Percentiles rank a stretch among this genome's conserved stretches.
Conservation (phyloP, 2,888 invertebrate species). For the Anodontia alba region DNA sequence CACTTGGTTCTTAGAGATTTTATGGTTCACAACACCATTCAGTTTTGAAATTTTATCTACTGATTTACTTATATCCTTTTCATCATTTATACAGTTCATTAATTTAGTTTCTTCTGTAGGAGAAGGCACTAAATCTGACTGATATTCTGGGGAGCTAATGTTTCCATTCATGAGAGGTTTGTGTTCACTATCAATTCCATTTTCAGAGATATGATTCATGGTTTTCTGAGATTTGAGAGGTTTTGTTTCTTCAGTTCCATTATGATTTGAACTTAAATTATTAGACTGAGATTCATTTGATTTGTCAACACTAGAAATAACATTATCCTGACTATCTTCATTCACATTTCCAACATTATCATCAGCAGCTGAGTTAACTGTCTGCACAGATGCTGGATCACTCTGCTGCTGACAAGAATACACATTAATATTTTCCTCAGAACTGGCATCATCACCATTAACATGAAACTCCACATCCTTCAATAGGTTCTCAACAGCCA, state of each 20-base stretch:
- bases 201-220: slow-evolving; percentile 54
- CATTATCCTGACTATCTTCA: slow-evolving; percentile 50
- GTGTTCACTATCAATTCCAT: slow-evolving; percentile 52
- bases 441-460: slow-evolving; percentile 50
- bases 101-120: slow-evolving; percentile 56
- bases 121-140: slow-evolving; percentile 53
- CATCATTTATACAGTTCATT: slow-evolving; percentile 57
- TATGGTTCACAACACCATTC: slow-evolving; percentile 75
- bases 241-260: slow-evolving; percentile 1
- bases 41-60: slow-evolving; percentile 65
- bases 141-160: slow-evolving; percentile 57
- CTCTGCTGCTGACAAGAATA: slow-evolving; percentile 41
- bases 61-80: slow-evolving; percentile 44
- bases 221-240: slow-evolving; percentile 45
- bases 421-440: slow-evolving; percentile 47
- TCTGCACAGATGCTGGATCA: slow-evolving; percentile 45
- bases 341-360: slow-evolving; percentile 19
- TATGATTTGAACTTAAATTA: neutral
- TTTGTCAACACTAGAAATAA: slow-evolving; percentile 29
- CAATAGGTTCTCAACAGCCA: slow-evolving; percentile 58
- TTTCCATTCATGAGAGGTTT: slow-evolving; percentile 60
- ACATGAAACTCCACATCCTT: slow-evolving; percentile 60
- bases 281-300: slow-evolving; percentile 49
- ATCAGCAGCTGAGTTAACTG: slow-evolving; percentile 41
- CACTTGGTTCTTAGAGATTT: slow-evolving; percentile 45